Evolutionary conservation across 2,888 invertebrate genomes (phyloP), one percentile per base, ranked within the genome.

Genomic region (Xestia sexstrigata): DNA sequence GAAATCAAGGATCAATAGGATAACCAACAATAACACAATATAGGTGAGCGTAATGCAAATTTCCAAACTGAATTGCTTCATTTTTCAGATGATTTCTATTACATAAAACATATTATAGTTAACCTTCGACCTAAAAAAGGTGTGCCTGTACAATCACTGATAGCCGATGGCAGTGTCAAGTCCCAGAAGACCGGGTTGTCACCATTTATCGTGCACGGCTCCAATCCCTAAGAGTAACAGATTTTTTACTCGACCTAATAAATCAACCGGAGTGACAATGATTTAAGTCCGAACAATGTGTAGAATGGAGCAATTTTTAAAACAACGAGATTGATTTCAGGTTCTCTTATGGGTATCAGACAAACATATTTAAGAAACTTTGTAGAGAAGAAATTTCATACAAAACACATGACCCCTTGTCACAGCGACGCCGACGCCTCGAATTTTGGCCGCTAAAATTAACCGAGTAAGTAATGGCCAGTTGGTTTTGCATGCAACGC

Each of bases 181-280:
- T 83, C 80, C 60, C 70, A 30, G 70, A 68, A 71, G 66, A 45
- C 30, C 30, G 35, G 39, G 26, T 58, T 71, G 67, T 81, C 70
- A 71, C 63, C 68, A 85, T 82, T 71, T 71, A 71, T 74, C 82
- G 69, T 49, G 30, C 58, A 26, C 39, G 58, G 7, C 49, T 79
- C 15, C 70, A 71, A 52, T 66, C 73, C 30, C 63, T 17, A 23
- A 11, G 30, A 84, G 55, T 45, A 80, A 73, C 65, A 73, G 74
- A 55, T 84, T 73, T 81, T 80, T 55, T 75, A n/a, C 85, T 71
- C 62, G 55, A 65, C 39, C 63, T 67, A 76, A 85, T 85, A 81
- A 85, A 82, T 85, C 76, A 82, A 68, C 23, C 26, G 65, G 85
- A 63, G 63, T 3, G 67, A 71, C 67, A 58, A 47, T 70, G 47